Evolutionary conservation across 1,140 invertebrate species (phyloP), one percentile per base, ranked within the genome.

Genomic region (Zaprionus davidi): DNA sequence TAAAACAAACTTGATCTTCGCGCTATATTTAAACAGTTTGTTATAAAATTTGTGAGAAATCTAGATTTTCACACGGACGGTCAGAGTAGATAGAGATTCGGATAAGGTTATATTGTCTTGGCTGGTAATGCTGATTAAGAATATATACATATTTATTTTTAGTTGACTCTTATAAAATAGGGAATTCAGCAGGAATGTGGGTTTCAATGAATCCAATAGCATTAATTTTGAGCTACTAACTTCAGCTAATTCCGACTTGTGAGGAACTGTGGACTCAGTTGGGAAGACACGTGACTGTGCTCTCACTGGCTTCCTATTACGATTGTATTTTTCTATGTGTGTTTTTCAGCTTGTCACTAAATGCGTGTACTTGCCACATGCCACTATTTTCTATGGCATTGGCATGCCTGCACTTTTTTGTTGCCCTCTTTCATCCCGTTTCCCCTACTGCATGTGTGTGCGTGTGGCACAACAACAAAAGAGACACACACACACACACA

Each of bases 331-430:
- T 24, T 34, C 9, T 31, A 31, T 75, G 20, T 71, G 17, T 75
- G 24, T 58, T 69, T 62, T 46, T 55, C 49, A 57, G 66, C 73
- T 65, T 76, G 73, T 76, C 73, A 76, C 73, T 59, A 65, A 76
- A 76, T 76, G 73, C 69, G 74, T 76, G 74, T 76, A 70, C 59
- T 58, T 68, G 65, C 68, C 67, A 69, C 68, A 51, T 72, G 64
- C 71, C 70, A 72, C 69, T 66, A 65, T 36, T 65, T 76, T 71
- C 73, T 65, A 44, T 71, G 66, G 36, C 64, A 53, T 68, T 53
- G 46, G 38, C 57, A 31, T 70, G 26, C 44, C 44, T 59, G 22
- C 38, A 67, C 31, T 56, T 69, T 57, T 68, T 66, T 60, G 36
- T 20, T 55, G 28, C 17, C 28, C 6, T 36, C 28, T 56, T 41